Percentiles rank a stretch among this genome's conserved stretches.
These are phyloP conservation scores for Hydrochoerus hydrochaeris DNA, from an alignment of 2,113 vertebrate genomes.

Conservation along the genomic window DNA sequence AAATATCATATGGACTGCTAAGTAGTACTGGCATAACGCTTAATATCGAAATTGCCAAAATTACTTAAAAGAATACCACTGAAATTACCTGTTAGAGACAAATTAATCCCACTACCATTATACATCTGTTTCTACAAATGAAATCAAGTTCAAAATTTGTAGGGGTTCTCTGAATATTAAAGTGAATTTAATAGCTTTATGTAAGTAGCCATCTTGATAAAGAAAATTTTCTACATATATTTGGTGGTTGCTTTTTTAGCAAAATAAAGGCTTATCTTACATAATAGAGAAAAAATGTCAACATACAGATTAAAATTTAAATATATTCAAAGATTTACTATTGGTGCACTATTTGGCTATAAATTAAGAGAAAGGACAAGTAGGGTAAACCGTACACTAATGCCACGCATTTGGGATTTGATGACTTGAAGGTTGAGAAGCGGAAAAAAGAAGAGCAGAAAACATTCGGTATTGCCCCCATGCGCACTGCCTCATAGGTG, in stretches of 20 bases:
- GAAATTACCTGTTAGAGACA: not conserved
- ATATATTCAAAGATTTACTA: not conserved
- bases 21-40: not conserved
- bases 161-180: not conserved
- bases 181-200: not conserved
- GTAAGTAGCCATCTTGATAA: not conserved
- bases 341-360: not conserved
- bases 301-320: not conserved
- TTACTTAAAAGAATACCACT: not conserved
- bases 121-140: not conserved
- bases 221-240: not conserved
- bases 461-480: not conserved
- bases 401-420: not conserved
- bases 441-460: conserved; percentile 2
- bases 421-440: not conserved
- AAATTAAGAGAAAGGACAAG: not conserved
- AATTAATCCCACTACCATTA: not conserved
- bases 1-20: not conserved
- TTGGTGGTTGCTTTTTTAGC: not conserved
- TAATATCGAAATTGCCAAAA: not conserved
- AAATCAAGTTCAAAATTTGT: conserved; percentile 38
- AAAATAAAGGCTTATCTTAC: not conserved
- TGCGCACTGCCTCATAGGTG: not conserved
- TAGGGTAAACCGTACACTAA: not conserved
- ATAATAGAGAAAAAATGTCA: not conserved